Percentiles rank a stretch among this genome's conserved stretches.
phyloP scores from a whole-genome alignment of 2,113 vertebrate genomes.

The Strigops habroptila region DNA sequence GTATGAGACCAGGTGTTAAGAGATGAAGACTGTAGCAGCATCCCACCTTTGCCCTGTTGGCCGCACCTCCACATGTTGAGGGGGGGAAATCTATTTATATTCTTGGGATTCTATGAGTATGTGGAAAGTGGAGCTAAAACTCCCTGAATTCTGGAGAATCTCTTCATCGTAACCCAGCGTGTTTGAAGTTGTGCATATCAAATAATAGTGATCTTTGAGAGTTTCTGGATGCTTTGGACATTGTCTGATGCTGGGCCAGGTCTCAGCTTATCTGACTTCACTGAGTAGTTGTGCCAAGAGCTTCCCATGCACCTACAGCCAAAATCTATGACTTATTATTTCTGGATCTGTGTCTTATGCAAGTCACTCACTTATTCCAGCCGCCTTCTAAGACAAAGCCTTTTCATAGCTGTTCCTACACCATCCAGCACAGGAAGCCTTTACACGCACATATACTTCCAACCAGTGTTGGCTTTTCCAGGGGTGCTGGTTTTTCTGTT shows the following conservation, averaged over 20 bases:
- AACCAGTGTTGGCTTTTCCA: not conserved
- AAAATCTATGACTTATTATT: not conserved
- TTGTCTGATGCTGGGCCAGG: not conserved
- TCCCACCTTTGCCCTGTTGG: not conserved
- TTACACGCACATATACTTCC: rapidly evolving
- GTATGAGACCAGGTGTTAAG: not conserved
- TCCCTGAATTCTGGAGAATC: not conserved
- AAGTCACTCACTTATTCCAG: not conserved
- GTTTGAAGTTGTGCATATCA: not conserved
- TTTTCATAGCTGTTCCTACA: not conserved
- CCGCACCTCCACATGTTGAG: not conserved
- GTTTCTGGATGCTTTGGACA: not conserved
- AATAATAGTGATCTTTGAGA: not conserved
- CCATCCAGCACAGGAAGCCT: not conserved
- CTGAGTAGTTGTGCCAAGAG: not conserved
- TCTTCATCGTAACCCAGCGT: not conserved
- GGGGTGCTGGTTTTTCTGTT: not conserved
- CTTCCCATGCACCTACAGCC: not conserved
- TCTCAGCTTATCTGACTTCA: not conserved
- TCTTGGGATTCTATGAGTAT: not conserved
- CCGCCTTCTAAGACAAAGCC: not conserved
- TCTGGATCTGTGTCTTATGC: not conserved
- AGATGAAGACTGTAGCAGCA: not conserved
- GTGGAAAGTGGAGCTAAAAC: not conserved
- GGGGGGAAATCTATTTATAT: not conserved